Conservation (phyloP, 1,140 invertebrate species). For the Melanaphis sacchari region DNA sequence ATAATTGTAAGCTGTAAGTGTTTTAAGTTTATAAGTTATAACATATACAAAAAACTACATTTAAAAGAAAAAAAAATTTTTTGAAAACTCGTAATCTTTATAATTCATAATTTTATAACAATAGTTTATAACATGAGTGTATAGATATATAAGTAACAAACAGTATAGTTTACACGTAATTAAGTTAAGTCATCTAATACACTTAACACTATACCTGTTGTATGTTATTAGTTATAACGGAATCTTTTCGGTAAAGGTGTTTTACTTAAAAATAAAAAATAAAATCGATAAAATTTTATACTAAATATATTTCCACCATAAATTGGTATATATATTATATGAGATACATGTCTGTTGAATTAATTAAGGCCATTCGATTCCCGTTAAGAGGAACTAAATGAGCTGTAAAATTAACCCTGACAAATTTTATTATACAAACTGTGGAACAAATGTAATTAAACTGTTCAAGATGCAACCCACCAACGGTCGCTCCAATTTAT, state of each 20-base stretch:
- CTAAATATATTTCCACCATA: not conserved
- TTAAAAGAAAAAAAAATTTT: not conserved
- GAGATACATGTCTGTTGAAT: slow-evolving; percentile 34
- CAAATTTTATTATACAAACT: slow-evolving; percentile 53
- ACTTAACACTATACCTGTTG: not conserved
- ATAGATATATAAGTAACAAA: not conserved
- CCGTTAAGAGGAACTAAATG: slow-evolving; percentile 53
- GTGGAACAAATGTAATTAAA: slow-evolving; percentile 54
- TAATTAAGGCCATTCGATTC: slow-evolving; percentile 53
- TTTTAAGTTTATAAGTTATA: too few relatives aligned
- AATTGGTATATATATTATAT: not conserved
- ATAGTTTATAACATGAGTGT: not conserved
- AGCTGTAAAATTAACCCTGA: slow-evolving; percentile 52
- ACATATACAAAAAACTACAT: not conserved
- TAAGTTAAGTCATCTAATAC: too few relatives aligned
- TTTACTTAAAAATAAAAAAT: not conserved
- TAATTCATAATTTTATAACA: not conserved
- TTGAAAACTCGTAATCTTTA: not conserved
- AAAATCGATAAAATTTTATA: not conserved
- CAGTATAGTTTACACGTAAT: too few relatives aligned
- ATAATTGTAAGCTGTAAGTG: too few relatives aligned
- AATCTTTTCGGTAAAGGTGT: not conserved
- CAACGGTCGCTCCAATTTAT: slow-evolving; percentile 50
- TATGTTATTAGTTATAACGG: not conserved
- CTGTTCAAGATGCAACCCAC: slow-evolving; percentile 33